A percentile compares a stretch with the other conserved stretches of the same genome.
phyloP scores from a whole-genome alignment of 2,797 vertebrate species.

The Thunnus albacares region DNA sequence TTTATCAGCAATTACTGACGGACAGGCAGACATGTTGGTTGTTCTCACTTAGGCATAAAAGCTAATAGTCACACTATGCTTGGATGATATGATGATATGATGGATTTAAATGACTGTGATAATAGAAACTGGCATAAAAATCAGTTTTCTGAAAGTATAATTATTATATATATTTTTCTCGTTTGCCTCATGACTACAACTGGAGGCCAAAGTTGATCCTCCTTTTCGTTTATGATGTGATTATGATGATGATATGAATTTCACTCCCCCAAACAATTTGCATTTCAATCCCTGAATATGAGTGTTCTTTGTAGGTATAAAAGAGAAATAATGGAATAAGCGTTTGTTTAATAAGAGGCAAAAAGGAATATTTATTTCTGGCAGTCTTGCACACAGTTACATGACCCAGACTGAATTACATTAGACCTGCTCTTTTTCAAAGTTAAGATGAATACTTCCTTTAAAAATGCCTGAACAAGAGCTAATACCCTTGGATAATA shows the following conservation, averaged over 20 bases:
- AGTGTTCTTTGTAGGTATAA: conserved; percentile 8
- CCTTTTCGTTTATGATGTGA: too few relatives aligned
- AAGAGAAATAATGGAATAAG: conserved; percentile 20
- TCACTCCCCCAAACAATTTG: conserved; percentile 29
- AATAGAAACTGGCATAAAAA: too few relatives aligned
- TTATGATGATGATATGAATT: too few relatives aligned
- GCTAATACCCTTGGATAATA: conserved; percentile 20
- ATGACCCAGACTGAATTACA: conserved; percentile 19
- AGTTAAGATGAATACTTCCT: conserved; percentile 14
- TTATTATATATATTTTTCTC: neutral
- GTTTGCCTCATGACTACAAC: neutral
- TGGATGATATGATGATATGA: neutral
- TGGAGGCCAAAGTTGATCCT: neutral
- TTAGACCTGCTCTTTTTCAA: conserved; percentile 9
- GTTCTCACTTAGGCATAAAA: neutral
- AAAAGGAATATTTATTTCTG: conserved; percentile 16
- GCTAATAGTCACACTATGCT: neutral
- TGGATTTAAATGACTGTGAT: neutral
- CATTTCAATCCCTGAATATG: conserved; percentile 31
- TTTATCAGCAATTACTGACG: neutral
- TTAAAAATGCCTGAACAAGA: conserved; percentile 5
- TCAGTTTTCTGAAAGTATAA: neutral
- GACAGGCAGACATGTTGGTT: neutral
- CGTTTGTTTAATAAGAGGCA: neutral
- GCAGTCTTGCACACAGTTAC: neutral